Percentiles rank a stretch among this genome's conserved stretches.
These are phyloP conservation scores for Spea bombifrons DNA, from an alignment of 2,113 vertebrate genomes.

Conservation along the genomic window DNA sequence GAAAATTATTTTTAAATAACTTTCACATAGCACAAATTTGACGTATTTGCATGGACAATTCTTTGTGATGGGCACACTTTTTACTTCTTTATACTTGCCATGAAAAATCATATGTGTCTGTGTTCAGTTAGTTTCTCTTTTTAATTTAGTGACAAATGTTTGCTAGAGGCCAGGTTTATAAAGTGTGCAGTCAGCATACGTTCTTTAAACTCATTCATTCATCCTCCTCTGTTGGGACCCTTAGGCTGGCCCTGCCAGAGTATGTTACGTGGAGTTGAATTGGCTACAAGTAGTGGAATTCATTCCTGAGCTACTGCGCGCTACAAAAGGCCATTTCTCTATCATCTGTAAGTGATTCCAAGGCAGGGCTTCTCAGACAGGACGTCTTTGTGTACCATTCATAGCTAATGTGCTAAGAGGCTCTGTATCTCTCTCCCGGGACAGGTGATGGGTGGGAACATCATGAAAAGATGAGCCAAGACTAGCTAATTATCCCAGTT, in stretches of 20 bases:
- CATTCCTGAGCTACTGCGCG: slow-evolving; percentile 69
- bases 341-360: slow-evolving; percentile 68
- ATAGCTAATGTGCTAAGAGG: slow-evolving; percentile 23
- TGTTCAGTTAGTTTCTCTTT: too few relatives aligned
- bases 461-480: slow-evolving; percentile 2
- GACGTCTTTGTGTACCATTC: slow-evolving; percentile 67
- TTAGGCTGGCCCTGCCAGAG: slow-evolving; percentile 63
- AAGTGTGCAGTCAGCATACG: slow-evolving; percentile 60
- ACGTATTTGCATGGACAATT: too few relatives aligned
- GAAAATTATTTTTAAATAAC: too few relatives aligned
- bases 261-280: slow-evolving; percentile 64
- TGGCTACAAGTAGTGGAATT: slow-evolving; percentile 68
- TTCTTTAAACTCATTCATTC: slow-evolving; percentile 71
- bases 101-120: too few relatives aligned
- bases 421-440: neutral
- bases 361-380: slow-evolving; percentile 68
- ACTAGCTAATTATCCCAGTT: neutral
- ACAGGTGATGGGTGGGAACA: slow-evolving; percentile 3
- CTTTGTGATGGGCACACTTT: too few relatives aligned
- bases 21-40: too few relatives aligned
- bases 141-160: neutral
- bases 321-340: slow-evolving; percentile 75
- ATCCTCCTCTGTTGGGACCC: slow-evolving; percentile 60
- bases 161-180: slow-evolving; percentile 56
- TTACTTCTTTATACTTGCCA: too few relatives aligned